Conservation (phyloP, 2,113 vertebrate species). For the Eleginops maclovinus region DNA sequence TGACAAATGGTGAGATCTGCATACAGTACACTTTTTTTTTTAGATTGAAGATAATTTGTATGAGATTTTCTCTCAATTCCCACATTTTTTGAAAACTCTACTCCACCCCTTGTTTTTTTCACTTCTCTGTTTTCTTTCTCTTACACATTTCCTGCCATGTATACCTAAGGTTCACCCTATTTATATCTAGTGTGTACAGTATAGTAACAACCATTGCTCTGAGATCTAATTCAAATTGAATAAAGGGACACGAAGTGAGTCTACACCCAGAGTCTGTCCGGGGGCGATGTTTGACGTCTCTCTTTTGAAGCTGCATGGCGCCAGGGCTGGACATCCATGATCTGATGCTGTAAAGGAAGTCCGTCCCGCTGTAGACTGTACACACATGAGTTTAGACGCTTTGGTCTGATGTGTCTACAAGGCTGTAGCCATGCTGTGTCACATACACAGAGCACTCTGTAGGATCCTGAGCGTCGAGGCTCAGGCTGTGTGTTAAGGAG, state of each 20-base stretch:
- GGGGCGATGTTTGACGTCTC: conserved; percentile 55
- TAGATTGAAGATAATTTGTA: conserved; percentile 3
- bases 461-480: conserved; percentile 72
- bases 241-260: conserved; percentile 12
- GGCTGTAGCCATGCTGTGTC: conserved; percentile 69
- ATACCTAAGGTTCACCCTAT: background rate
- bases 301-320: conserved; percentile 54
- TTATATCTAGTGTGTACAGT: conserved; percentile 2
- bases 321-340: conserved; percentile 39
- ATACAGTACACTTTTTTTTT: conserved; percentile 12
- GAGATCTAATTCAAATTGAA: conserved; percentile 44
- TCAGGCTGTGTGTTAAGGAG: conserved; percentile 78
- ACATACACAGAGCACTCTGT: conserved; percentile 71
- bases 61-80: too few species aligned
- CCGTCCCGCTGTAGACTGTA: conserved; percentile 58
- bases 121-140: background rate
- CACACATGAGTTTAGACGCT: conserved; percentile 62
- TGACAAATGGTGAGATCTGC: background rate
- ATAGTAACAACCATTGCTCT: conserved; percentile 8
- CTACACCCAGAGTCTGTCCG: conserved; percentile 30
- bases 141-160: background rate
- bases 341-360: conserved; percentile 59
- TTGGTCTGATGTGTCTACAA: conserved; percentile 66
- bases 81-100: background rate
- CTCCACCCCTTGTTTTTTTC: background rate